phyloP scores from a whole-genome alignment of 2,797 vertebrate species.

The Halcyon badia region DNA sequence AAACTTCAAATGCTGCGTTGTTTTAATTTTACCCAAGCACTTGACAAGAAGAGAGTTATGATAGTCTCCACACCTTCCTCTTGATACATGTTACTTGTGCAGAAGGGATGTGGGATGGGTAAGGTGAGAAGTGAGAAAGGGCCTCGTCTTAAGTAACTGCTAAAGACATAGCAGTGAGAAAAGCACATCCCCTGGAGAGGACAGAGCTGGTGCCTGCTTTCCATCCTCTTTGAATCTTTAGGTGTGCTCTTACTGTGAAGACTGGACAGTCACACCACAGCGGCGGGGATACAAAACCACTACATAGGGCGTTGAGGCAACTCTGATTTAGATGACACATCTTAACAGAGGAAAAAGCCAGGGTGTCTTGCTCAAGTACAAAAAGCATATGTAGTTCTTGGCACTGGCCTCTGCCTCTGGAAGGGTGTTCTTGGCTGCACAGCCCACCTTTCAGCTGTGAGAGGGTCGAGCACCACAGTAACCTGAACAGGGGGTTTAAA shows the following conservation, averaged over 20 bases:
- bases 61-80: not conserved
- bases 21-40: not conserved
- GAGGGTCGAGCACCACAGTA: accelerated
- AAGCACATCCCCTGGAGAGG: not conserved
- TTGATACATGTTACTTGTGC: not conserved
- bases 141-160: not conserved
- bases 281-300: not conserved
- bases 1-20: not conserved
- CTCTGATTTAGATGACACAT: accelerated
- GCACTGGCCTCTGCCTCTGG: not conserved
- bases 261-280: not conserved
- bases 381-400: accelerated
- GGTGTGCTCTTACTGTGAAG: not conserved
- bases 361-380: not conserved
- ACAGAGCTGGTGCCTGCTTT: not conserved
- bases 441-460: accelerated
- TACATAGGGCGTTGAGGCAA: not conserved
- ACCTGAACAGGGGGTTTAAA: not conserved
- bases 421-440: too few species aligned
- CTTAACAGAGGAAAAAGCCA: not conserved
- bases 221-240: not conserved
- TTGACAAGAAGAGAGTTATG: not conserved
- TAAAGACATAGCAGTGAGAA: accelerated
- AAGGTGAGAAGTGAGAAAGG: accelerated
- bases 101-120: not conserved